Evolutionary conservation across 2,888 invertebrate genomes (phyloP), one percentile per base, ranked within the genome.

Genomic region (Oxyscelio sp.): DNA sequence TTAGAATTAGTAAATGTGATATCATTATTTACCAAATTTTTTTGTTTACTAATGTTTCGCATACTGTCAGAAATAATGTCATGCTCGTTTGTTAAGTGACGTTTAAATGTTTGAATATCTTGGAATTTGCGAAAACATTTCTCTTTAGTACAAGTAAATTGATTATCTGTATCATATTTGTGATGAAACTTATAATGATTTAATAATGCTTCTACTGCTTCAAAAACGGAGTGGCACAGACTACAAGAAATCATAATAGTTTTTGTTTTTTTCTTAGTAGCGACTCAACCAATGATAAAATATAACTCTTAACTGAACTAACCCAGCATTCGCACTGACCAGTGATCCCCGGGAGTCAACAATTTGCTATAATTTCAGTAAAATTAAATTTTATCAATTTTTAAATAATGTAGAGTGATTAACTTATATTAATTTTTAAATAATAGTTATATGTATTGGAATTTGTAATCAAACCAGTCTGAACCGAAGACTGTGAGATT

Each of bases 61-160:
- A n/a, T n/a, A n/a, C n/a, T n/a, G n/a, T n/a, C n/a, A 34, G 34
- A 34, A 34, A 9, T 34, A 9, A 9, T 5, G 34, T 11, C 5
- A 34, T 34, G 9, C 2, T 58, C 38, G 13, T 58, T 58, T 38
- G 11, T 34, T 58, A 58, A 38, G 13, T 58, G 58, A 58, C 38
- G 19, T 38, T 38, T 58, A 21, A 58, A 58, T 5, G 21, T 38
- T 6, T 38, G 38, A 19, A 11, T 19, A 8, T 19, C 4, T 38
- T 58, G 58, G 21, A 34, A 56, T 31, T 56, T 34, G 9, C 56
- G 31, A 17, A 58, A 58, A 58, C 58, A 58, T 21, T 58, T 58
- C 2, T 13, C 21, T 38, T 58, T 11, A 21, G 58, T 58, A n/a
- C 58, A 58, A 38, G 38, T 34, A 19, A 21, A 58, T 15, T 58